Base-by-base conservation (phyloP, 1,140 invertebrate species). In the Bombus affinis region DNA sequence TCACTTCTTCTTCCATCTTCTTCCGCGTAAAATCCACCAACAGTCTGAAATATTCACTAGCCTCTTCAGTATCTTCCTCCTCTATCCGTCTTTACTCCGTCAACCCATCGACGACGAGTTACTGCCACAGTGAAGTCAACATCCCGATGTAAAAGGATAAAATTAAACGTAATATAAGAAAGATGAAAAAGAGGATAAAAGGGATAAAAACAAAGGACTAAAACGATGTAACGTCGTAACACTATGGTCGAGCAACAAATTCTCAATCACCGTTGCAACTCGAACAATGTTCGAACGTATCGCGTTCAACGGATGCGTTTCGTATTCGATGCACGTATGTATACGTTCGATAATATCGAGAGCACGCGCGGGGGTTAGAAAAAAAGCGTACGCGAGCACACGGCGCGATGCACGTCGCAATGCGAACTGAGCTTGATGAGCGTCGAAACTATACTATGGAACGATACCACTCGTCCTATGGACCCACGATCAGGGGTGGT, bases 351-450 rank as follows among this genome's bases (percentile, higher is more conserved):
- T 82, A 82, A 78, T 65, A 78, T 78, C 74, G 82, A 18, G 47
- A 44, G 74, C 25, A 66, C 53, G 18, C 76, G 70, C 32, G 82
- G 44, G 81, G 44, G 42, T 15, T 13, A 13, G 62, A 35, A 37
- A 37, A 59, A 79, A 15, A 47, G 44, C n/a, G 39, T 42, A 66
- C 13, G 53, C 28, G 81, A 78, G 77, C 59, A 88, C 72, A 75
- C 86, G 86, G 89, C 82, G 88, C 89, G 87, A 89, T 88, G 88
- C 89, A 91, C 90, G 86, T 90, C 90, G 78, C 86, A 89, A 91
- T 83, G 78, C 79, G 89, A 92, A 92, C 86, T 88, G 89, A 92
- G 81, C 90, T 88, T 91, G 90, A 91, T 89, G 92, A 90, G 85
- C 89, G 90, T 83, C 81, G 79, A 88, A 88, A 89, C 90, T 88